phyloP scores from a whole-genome alignment of 2,888 invertebrate species.

The Bugula neritina region DNA sequence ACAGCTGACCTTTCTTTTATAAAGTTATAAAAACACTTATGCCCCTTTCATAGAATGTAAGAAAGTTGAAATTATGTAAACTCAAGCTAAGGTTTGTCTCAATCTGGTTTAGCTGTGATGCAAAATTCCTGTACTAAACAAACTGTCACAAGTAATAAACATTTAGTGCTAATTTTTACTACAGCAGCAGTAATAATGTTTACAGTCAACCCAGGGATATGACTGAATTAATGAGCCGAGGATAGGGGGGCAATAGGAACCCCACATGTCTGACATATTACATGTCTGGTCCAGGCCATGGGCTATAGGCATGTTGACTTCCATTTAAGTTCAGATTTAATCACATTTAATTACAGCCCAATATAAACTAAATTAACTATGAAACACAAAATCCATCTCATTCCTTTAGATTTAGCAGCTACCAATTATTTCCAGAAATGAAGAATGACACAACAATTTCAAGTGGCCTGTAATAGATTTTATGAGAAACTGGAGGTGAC shows the following conservation, averaged over 20 bases:
- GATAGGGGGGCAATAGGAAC: neutral
- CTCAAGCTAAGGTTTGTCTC: too few relatives aligned
- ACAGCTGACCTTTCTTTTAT: too few relatives aligned
- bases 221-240: neutral
- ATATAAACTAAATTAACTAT: too few relatives aligned
- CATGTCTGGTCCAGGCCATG: neutral
- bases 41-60: too few relatives aligned
- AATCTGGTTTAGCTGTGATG: too few relatives aligned
- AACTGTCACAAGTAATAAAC: conserved; percentile 14
- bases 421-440: too few relatives aligned
- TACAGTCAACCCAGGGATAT: neutral
- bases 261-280: neutral
- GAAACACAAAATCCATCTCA: too few relatives aligned
- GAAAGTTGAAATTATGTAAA: too few relatives aligned
- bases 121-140: neutral
- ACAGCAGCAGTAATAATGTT: neutral
- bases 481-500: neutral
- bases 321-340: neutral
- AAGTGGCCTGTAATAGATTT: too few relatives aligned
- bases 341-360: neutral
- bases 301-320: neutral
- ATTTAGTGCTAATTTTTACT: neutral
- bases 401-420: too few relatives aligned
- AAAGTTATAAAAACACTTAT: too few relatives aligned
- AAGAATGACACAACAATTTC: too few relatives aligned